Conservation (phyloP, 2,113 vertebrate genomes). For the Egretta garzetta region DNA sequence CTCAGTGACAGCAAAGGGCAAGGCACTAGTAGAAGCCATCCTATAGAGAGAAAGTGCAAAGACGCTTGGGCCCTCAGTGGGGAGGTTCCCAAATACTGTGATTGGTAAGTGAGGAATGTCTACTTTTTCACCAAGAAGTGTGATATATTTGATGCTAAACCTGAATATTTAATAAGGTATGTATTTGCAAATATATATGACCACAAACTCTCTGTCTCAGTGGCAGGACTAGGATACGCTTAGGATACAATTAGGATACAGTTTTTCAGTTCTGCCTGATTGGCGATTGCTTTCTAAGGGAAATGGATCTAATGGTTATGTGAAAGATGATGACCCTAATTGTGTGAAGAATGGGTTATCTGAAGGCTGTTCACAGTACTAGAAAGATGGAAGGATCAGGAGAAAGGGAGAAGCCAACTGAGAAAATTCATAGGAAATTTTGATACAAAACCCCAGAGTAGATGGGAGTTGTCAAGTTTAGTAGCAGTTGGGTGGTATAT, state of each 20-base stretch:
- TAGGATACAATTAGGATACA: not conserved
- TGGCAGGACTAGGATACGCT: not conserved
- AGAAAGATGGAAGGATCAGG: not conserved
- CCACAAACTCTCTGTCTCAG: not conserved
- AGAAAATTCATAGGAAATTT: not conserved
- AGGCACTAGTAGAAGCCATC: not conserved
- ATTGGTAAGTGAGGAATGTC: not conserved
- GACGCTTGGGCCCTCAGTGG: not conserved
- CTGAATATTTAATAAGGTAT: not conserved
- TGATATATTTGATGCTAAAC: not conserved
- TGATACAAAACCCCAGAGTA: not conserved
- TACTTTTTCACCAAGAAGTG: not conserved
- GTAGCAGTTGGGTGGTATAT: not conserved
- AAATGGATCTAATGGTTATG: not conserved
- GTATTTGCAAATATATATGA: not conserved
- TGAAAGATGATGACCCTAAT: not conserved
- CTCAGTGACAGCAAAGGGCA: accelerated
- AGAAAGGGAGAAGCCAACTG: not conserved
- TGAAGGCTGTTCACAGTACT: not conserved
- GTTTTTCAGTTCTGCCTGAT: not conserved
- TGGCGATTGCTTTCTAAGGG: not conserved
- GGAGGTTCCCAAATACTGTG: not conserved
- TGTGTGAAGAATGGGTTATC: not conserved
- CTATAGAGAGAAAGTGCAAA: not conserved
- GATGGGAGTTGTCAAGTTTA: not conserved